Evolutionary conservation across 2,797 vertebrate species (phyloP), one percentile per base, ranked within the genome.

Genomic region (Threskiornis aethiopicus): DNA sequence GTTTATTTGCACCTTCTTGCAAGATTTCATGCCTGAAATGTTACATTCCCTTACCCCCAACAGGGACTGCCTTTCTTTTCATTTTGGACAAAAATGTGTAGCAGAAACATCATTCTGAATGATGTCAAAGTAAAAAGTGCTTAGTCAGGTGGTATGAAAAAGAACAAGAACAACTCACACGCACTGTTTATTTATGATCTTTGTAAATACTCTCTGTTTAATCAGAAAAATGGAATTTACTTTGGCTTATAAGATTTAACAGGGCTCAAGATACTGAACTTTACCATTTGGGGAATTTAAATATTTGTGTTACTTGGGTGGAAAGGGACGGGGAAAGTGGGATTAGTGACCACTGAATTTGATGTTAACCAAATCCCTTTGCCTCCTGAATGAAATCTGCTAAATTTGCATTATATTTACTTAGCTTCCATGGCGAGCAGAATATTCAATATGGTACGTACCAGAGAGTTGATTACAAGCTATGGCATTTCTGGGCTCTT

Each of bases 181-280:
- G 55, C 35, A 41, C 15, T 76, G 13, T 92, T 71, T 94, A 54
- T 93, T 94, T 93, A 81, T 91, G 52, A 64, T 72, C 70, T 93
- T 93, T 66, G n/a, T 90, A 91, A 95, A 94, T 77, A 89, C 18
- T 57, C 39, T 62, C 49, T 89, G 8, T 97, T 96, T 96, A 94
- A 91, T 92, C 87, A 89, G 57, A 91, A 33, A 95, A 95, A 95
- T 87, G 57, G 84, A 91, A 95, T 97, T 96, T 93, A 39, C 72
- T 96, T 93, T 90, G 55, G 29, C 61, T 96, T 89, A 44, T 57
- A 87, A 95, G 87, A 90, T 93, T 96, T 89, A 85, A 70, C 9
- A 52, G 35, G 66, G 24, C 81, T 95, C 49, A 95, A 91, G 84
- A 90, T 84, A 49, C 75, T 95, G 93, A 94, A 94, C 75, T 90